Evolutionary conservation across 2,888 invertebrate genomes (phyloP), one percentile per base, ranked within the genome.

Genomic region (Eilema sororculum): DNA sequence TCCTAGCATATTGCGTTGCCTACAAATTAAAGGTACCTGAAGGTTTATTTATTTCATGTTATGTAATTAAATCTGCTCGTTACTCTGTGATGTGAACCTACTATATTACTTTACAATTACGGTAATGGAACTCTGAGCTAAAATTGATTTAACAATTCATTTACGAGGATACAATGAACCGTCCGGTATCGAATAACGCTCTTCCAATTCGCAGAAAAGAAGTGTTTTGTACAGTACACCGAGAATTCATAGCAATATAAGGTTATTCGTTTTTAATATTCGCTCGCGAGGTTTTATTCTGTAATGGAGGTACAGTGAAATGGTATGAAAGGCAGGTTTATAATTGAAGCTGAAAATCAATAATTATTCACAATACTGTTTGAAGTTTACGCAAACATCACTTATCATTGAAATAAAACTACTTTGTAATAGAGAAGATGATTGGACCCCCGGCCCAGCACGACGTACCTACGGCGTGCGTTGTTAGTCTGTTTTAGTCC

Each of bases 321-420:
- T 68, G 65, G 57, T 67, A 66, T 25, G 22, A 59, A n/a, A 56
- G 30, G 46, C 61, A 65, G 71, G 77, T 78, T 76, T 75, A 69
- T 71, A 77, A 78, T 78, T 77, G 68, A 80, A 72, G 64, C 68
- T 68, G 8, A 57, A 65, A 56, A 69, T 63, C 69, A 77, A 78
- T 80, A 75, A 77, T 69, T 69, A 57, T 71, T 73, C 68, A 67
- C 76, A 76, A 71, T n/a, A n/a, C n/a, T n/a, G n/a, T n/a, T n/a
- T n/a, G n/a, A n/a, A n/a, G n/a, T n/a, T n/a, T n/a, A n/a, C n/a
- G n/a, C n/a, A n/a, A n/a, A n/a, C n/a, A n/a, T n/a, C n/a, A n/a
- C n/a, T n/a, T n/a, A n/a, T n/a, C n/a, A n/a, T n/a, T n/a, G n/a
- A n/a, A n/a, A n/a, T n/a, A n/a, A n/a, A n/a, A n/a, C n/a, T n/a